phyloP scores from a whole-genome alignment of 2,797 vertebrate species.

The Syndactyla subalaris region DNA sequence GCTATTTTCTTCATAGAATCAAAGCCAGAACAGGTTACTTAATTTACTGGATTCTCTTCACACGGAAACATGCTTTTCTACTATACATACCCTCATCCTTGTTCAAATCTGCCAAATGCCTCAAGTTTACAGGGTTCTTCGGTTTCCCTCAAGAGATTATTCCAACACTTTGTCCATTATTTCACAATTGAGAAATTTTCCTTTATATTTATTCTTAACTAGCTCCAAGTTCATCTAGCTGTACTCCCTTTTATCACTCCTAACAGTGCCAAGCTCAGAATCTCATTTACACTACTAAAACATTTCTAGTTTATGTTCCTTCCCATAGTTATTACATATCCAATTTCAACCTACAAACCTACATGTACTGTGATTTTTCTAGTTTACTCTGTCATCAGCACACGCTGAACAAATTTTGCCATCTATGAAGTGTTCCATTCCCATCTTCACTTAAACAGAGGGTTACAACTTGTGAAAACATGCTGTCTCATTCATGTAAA shows the following conservation, averaged over 20 bases:
- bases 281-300: slow-evolving; percentile 1
- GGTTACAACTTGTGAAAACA: slow-evolving; percentile 17
- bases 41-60: background rate
- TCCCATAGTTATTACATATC: background rate
- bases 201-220: background rate
- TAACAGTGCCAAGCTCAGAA: background rate
- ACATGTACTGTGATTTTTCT: background rate
- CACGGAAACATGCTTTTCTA: background rate
- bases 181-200: slow-evolving; percentile 2
- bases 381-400: background rate
- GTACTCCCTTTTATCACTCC: background rate
- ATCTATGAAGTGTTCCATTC: background rate
- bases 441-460: background rate
- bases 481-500: background rate
- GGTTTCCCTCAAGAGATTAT: background rate
- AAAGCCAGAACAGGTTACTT: background rate
- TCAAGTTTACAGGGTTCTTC: background rate
- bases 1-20: background rate
- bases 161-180: slow-evolving; percentile 9
- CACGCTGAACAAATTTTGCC: background rate
- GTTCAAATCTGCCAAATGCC: background rate
- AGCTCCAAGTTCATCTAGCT: background rate
- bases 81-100: background rate
- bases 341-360: background rate
- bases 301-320: background rate